These are phyloP conservation scores for Zosterops borbonicus DNA, from an alignment of 2,113 vertebrate species.

Conservation along the genomic window DNA sequence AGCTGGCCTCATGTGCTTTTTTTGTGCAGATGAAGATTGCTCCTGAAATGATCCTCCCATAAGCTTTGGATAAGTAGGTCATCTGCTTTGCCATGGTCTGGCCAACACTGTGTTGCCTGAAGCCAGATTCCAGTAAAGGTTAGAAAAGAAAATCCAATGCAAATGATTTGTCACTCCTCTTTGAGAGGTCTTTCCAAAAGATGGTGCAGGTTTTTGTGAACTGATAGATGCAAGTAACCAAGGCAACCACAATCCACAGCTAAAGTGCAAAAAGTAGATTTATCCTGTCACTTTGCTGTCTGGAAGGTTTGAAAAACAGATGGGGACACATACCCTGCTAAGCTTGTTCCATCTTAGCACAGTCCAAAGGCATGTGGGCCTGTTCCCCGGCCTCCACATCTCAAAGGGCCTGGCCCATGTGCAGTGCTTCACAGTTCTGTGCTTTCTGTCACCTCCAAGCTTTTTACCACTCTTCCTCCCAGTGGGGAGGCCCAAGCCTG, in stretches of 20 bases:
- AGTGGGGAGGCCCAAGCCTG: neutral
- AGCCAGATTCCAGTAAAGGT: neutral
- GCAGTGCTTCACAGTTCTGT: neutral
- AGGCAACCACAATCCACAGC: neutral
- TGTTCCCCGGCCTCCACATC: fast-evolving
- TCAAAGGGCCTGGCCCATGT: neutral
- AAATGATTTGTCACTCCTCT: neutral
- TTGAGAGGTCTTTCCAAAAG: neutral
- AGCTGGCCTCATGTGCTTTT: neutral
- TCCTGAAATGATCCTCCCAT: neutral
- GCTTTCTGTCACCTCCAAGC: neutral
- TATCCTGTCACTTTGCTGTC: neutral
- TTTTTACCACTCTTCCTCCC: neutral
- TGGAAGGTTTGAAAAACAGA: neutral
- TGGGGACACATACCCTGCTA: neutral
- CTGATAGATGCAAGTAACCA: neutral
- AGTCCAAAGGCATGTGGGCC: neutral
- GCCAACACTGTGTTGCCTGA: neutral
- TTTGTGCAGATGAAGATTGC: neutral
- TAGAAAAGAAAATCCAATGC: neutral
- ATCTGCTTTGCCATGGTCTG: neutral
- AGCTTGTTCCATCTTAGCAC: neutral
- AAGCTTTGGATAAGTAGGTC: neutral
- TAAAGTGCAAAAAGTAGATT: neutral
- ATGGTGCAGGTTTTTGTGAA: neutral